These are phyloP conservation scores for Cheilosia impressa DNA, from an alignment of 2,888 invertebrate genomes.

Conservation along the genomic window DNA sequence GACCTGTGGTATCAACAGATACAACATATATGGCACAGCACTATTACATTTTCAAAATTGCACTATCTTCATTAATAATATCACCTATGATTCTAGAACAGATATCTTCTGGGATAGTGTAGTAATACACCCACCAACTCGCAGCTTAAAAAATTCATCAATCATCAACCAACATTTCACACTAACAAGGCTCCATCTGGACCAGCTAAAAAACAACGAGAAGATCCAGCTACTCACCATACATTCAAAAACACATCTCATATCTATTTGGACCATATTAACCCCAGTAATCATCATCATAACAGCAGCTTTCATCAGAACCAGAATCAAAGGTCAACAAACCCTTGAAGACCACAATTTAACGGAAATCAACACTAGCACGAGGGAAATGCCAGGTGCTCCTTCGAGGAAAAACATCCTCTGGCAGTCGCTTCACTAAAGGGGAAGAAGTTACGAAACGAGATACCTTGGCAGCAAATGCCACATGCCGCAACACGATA, in stretches of 20 bases:
- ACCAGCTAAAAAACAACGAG: conserved; percentile 12
- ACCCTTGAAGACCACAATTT: neutral
- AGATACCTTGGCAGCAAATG: no score
- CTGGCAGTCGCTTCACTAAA: conserved; percentile 4
- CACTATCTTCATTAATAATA: conserved; percentile 10
- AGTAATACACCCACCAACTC: conserved; percentile 11
- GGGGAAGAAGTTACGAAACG: conserved; percentile 8
- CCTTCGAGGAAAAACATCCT: neutral
- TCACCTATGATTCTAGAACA: conserved; percentile 17
- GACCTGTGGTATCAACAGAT: neutral
- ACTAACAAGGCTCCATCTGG: neutral
- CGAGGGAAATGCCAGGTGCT: neutral
- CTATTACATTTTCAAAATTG: conserved; percentile 23
- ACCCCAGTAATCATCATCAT: conserved; percentile 1
- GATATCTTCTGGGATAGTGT: conserved; percentile 10
- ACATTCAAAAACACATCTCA: neutral
- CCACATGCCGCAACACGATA: no score
- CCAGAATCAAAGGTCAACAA: neutral
- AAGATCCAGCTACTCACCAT: conserved; percentile 7
- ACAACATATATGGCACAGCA: neutral
- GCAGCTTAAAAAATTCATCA: conserved; percentile 6
- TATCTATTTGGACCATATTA: neutral
- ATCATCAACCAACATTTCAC: conserved; percentile 6
- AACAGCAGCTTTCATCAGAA: conserved; percentile 3
- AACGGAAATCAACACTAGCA: neutral